phyloP scores from a whole-genome alignment of 2,888 invertebrate genomes.

The Ellobium chinense region DNA sequence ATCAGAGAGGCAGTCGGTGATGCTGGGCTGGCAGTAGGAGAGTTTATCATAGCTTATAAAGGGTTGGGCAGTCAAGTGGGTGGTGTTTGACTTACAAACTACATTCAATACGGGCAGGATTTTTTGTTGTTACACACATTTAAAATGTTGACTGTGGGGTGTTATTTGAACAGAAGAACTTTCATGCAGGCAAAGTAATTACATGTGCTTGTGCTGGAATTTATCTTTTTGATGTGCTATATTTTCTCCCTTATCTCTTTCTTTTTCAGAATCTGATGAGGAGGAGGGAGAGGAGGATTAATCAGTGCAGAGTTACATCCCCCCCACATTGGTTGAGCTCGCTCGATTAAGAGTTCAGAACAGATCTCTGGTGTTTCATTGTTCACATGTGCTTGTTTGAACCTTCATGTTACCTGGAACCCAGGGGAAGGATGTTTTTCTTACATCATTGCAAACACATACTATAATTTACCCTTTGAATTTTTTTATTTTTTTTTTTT shows the following conservation, averaged over 20 bases:
- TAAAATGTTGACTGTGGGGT: no score
- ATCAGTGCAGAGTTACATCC: not conserved
- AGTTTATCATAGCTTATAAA: no score
- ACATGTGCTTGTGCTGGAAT: not conserved
- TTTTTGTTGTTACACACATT: no score
- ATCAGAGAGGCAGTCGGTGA: no score
- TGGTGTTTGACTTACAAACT: no score
- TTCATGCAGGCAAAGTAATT: no score
- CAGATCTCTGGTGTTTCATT: slow-evolving; percentile 15
- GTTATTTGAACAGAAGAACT: no score
- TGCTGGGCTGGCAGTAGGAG: no score
- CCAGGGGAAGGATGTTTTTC: not conserved
- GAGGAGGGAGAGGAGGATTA: slow-evolving; percentile 32
- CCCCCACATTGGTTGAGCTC: not conserved
- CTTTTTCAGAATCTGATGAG: slow-evolving; percentile 28
- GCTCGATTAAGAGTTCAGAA: not conserved
- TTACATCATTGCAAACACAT: slow-evolving; percentile 11
- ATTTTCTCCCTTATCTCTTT: not conserved
- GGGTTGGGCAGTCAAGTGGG: no score
- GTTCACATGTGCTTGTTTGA: not conserved
- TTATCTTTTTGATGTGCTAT: not conserved
- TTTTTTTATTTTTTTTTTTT: not conserved
- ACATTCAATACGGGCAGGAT: no score
- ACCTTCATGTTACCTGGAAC: not conserved
- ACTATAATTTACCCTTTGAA: not conserved